Base-by-base conservation (phyloP, 2,888 invertebrate species). In the Drosophila longiperda region DNA sequence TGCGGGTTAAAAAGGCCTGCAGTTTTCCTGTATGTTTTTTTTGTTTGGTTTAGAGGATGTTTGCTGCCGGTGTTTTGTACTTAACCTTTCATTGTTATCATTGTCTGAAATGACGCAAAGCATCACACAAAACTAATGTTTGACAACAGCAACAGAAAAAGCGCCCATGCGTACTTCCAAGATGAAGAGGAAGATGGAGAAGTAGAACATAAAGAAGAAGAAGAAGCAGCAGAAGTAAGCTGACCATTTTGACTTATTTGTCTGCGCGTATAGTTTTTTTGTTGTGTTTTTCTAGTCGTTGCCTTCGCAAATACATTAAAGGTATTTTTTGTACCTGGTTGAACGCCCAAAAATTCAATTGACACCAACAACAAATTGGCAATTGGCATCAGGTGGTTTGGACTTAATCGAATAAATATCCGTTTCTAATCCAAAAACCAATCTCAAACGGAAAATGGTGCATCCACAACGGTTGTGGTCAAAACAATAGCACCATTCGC, bases 61-160 rank as follows among this genome's bases (percentile, higher is more conserved):
- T 80, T 80, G 68, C 64, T 65, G 49, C 54, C 72, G 66, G 74
- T 78, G 74, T 75, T 45, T 45, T 75, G 72, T 70, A 75, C 66
- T 73, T 79, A 79, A 81, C 69, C 76, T 82, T 61, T 61, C 66
- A 66, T 76, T 80, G 83, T 79, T 60, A 62, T 63, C 57, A 55
- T 70, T 70, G 66, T 70, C 64, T 29, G 63, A 42, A 60, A 52
- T 26, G 20, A 33, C 48, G 12, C 48, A 49, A 15, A 36, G 58
- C 33, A 72, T 52, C 26, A 65, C n/a, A 58, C 42, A 68, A 59
- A 71, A 76, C 57, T 72, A 66, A 61, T 54, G 54, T 62, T 73
- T 50, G 55, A 48, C 60, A 65, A 65, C 45, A 45, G 15, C 23
- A 65, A 53, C 15, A 50, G 26, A 49, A 65, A 54, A 65, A 32